Base-by-base conservation (phyloP, 2,797 vertebrate genomes). In the Hypotaenidia okinawae region DNA sequence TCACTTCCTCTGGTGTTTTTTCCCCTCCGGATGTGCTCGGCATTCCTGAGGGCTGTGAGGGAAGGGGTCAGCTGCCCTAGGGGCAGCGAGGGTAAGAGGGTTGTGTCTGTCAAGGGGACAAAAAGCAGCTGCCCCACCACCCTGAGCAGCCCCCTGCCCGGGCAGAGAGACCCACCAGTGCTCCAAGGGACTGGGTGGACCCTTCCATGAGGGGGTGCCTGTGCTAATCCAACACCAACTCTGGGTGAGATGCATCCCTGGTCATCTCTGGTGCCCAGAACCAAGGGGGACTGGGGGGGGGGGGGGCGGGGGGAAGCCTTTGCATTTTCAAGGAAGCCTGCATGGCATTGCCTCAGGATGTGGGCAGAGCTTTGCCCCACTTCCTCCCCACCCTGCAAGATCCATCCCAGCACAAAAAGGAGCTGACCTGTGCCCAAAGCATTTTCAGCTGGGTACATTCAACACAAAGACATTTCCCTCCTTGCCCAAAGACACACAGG, bases 351-450 rank as follows among this genome's bases (percentile, higher is more conserved):
- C 81, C 94, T 79, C 67, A 63, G 92, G 94, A 93, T 86, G 92
- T 89, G 84, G 91, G 94, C 3, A 94, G 84, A 90, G 81, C 70
- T 95, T 87, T 62, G 63, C 91, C 68, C 89, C 67, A n/a, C 52
- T 92, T 95, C 91, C 81, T 93, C 70, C 84, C 89, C 91, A 74
- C 84, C 81, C 87, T 63, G 47, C 0, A 15, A 90, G 57, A 82
- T 69, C 76, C 85, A 82, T 21, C 55, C 92, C 82, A 93, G 76
- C 43, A 87, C 92, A 55, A 63, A 32, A 58, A 30, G 64, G 57
- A 88, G 83, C 73, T 91, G 93, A 83, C 16, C 1, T 49, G 76
- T 0, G 1, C 82, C 82, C 24, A 10, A 62, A 63, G 75, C 68
- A 89, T 73, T 74, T 33, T 11, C 70, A 69, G 59, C 21, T 3